Percentiles rank a stretch among this genome's conserved stretches.
Conservation (phyloP, 1,140 invertebrate genomes). For the Tetramorium alpestre region DNA sequence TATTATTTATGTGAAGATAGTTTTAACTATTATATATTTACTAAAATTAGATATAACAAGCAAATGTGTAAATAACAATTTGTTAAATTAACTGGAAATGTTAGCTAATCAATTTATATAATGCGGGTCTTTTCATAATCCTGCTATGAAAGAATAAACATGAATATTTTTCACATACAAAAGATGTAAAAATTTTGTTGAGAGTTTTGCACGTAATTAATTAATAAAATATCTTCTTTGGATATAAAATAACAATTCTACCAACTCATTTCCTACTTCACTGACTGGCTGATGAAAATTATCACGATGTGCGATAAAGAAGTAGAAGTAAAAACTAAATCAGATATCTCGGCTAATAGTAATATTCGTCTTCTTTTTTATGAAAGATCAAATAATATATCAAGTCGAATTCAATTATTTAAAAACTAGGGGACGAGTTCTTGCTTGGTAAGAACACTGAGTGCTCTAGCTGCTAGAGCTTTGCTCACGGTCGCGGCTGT, state of each 20-base stretch:
- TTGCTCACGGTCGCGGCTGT: constrained; percentile 87
- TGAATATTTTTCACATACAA: neutral
- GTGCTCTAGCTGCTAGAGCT: constrained; percentile 87
- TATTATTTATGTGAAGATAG: neutral
- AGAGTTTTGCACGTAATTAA: neutral
- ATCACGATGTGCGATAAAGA: neutral
- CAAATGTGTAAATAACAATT: constrained; percentile 34
- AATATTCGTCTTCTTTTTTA: neutral
- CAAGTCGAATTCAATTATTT: neutral
- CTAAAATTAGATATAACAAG: constrained; percentile 8
- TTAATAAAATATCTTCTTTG: constrained; percentile 26
- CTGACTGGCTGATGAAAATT: neutral
- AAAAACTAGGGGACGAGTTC: constrained; percentile 85
- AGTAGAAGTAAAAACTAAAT: neutral
- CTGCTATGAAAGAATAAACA: neutral
- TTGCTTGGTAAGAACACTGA: constrained; percentile 86
- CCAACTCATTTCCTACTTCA: neutral
- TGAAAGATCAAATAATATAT: neutral
- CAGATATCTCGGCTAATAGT: neutral
- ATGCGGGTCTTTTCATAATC: neutral
- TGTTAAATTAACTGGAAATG: neutral
- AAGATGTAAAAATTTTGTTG: neutral
- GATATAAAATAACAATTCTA: constrained; percentile 6
- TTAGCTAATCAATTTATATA: neutral
- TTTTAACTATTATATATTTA: neutral